These are phyloP conservation scores for Percopsis transmontana DNA, from an alignment of 2,113 vertebrate species.

Conservation along the genomic window DNA sequence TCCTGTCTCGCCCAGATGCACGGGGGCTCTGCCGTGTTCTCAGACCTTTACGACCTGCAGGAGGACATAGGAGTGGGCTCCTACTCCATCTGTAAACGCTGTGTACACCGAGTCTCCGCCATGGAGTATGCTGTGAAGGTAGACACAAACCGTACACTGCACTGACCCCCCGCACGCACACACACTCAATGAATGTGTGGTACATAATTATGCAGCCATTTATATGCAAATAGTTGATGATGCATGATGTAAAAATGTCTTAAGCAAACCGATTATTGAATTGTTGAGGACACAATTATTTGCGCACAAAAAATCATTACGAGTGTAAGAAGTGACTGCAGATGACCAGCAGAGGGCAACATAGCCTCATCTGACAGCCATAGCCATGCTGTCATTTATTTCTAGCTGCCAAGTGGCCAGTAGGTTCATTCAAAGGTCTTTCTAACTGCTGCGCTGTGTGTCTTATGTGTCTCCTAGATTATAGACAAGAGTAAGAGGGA, in stretches of 20 bases:
- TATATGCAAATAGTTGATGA: too few relatives aligned
- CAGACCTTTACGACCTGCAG: slow-evolving; percentile 90
- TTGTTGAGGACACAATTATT: too few relatives aligned
- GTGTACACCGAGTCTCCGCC: slow-evolving; percentile 86
- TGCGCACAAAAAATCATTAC: not conserved
- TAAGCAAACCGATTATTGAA: too few relatives aligned
- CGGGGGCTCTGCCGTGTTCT: slow-evolving; percentile 86
- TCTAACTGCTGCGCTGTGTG: not conserved
- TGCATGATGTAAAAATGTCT: too few relatives aligned
- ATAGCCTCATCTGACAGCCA: slow-evolving; percentile 10
- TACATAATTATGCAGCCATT: too few relatives aligned
- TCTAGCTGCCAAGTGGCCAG: not conserved
- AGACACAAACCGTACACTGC: slow-evolving; percentile 12
- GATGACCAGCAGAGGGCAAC: slow-evolving; percentile 69
- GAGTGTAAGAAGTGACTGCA: not conserved
- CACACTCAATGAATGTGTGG: too few relatives aligned
- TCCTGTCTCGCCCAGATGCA: slow-evolving; percentile 79
- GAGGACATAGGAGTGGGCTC: slow-evolving; percentile 97
- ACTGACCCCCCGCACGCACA: too few relatives aligned
- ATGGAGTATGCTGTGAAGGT: slow-evolving; percentile 99
- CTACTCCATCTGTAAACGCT: slow-evolving; percentile 96
- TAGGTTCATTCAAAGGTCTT: too few relatives aligned
- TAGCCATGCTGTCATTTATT: not conserved
- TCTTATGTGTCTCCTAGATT: slow-evolving; percentile 76
- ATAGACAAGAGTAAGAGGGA: slow-evolving; percentile 98